phyloP scores from a whole-genome alignment of 2,797 vertebrate genomes.

The Tragelaphus oryx region DNA sequence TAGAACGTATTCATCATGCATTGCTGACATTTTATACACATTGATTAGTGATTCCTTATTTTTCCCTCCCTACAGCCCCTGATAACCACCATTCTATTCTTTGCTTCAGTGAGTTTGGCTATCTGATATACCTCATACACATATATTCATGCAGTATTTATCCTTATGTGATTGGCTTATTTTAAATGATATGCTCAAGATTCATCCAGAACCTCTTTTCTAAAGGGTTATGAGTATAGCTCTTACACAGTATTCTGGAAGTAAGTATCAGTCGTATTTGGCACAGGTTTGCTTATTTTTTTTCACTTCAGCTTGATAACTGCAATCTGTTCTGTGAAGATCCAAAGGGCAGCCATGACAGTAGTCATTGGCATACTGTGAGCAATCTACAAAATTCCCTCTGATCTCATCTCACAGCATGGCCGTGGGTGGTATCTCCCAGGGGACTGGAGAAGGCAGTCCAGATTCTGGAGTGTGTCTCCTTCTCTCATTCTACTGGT shows the following conservation, averaged over 20 bases:
- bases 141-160: neutral
- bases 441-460: neutral
- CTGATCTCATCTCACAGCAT: neutral
- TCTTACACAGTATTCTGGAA: neutral
- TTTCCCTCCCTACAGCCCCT: fast-evolving
- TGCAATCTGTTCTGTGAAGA: neutral
- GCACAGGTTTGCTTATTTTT: neutral
- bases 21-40: neutral
- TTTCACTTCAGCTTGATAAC: neutral
- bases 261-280: neutral
- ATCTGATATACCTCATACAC: neutral
- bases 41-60: neutral
- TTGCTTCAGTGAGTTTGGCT: neutral
- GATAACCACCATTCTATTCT: neutral
- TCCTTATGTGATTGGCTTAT: neutral
- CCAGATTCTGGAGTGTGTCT: neutral
- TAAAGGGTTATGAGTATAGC: neutral
- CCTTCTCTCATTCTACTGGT: neutral
- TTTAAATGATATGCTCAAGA: neutral
- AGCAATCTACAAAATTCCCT: neutral
- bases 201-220: neutral
- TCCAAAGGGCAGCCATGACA: neutral
- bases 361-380: neutral
- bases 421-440: neutral
- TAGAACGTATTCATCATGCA: neutral